phyloP scores from a whole-genome alignment of 1,140 invertebrate species.

The Cephus cinctus region DNA sequence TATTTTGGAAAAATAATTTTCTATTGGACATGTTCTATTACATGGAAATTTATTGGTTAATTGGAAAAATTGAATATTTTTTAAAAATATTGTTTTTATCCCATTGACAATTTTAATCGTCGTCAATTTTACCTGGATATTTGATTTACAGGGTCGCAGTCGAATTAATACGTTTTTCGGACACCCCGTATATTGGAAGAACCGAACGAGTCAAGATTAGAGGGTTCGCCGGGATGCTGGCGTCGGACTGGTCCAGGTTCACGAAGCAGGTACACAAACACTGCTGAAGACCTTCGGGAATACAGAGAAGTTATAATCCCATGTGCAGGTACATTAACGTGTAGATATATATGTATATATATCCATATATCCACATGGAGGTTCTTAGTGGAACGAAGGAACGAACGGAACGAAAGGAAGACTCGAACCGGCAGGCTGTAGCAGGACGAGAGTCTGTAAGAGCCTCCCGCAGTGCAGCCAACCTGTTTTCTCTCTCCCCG shows the following conservation, averaged over 20 bases:
- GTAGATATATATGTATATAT: neutral
- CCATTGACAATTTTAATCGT: too few relatives aligned
- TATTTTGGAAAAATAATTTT: too few relatives aligned
- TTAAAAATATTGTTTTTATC: too few relatives aligned
- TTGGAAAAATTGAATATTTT: too few relatives aligned
- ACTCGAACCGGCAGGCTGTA: constrained; percentile 6
- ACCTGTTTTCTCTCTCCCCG: constrained; percentile 43
- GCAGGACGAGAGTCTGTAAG: neutral
- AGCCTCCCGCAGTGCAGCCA: constrained; percentile 41
- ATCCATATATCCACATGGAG: neutral
- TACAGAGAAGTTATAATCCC: neutral
- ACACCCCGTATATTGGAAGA: neutral
- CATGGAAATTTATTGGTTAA: too few relatives aligned
- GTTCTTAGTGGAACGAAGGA: too few relatives aligned
- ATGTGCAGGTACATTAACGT: neutral
- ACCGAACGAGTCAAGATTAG: constrained; percentile 5
- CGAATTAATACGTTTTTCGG: too few relatives aligned
- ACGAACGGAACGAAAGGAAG: neutral
- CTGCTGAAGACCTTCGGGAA: neutral
- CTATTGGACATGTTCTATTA: too few relatives aligned
- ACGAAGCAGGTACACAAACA: neutral
- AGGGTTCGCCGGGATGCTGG: constrained; percentile 4
- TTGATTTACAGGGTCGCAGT: too few relatives aligned
- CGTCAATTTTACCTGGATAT: too few relatives aligned
- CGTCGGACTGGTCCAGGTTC: constrained; percentile 6